A percentile compares a stretch with the other conserved stretches of the same genome.
phyloP scores from a whole-genome alignment of 2,888 invertebrate genomes.

The Bursaphelenchus okinawaensis region DNA sequence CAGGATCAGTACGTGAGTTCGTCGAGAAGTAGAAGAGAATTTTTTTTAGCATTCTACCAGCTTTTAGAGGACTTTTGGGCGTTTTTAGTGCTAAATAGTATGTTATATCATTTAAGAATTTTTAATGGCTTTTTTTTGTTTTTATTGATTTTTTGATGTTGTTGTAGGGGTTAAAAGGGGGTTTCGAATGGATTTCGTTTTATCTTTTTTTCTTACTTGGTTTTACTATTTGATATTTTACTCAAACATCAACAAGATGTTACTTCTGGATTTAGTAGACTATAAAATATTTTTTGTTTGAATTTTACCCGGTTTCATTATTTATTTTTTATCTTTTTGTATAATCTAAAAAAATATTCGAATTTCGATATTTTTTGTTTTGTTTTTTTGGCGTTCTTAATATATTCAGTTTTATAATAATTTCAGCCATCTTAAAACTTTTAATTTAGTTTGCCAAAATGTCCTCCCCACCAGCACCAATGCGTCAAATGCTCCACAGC shows the following conservation, averaged over 20 bases:
- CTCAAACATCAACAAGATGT: too few species aligned
- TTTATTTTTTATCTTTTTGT: too few species aligned
- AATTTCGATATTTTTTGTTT: neutral
- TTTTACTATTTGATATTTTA: too few species aligned
- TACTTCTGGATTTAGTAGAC: too few species aligned
- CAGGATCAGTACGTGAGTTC: neutral
- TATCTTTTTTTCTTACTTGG: too few species aligned
- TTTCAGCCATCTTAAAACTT: neutral
- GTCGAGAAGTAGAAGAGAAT: neutral
- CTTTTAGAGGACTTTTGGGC: neutral
- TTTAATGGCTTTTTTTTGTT: neutral
- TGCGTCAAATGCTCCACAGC: conserved; percentile 48
- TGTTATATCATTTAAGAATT: neutral
- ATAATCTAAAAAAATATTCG: neutral
- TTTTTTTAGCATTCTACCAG: neutral
- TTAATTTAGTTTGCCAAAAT: conserved; percentile 1
- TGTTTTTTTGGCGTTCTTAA: neutral
- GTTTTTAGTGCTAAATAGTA: too few species aligned
- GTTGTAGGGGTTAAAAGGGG: neutral
- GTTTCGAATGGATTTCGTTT: neutral
- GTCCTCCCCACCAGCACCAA: conserved; percentile 34
- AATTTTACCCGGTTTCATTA: too few species aligned
- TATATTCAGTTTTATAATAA: neutral
- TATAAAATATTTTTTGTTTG: too few species aligned
- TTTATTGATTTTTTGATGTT: neutral